These are phyloP conservation scores for Electrophaes corylata DNA, from an alignment of 2,888 invertebrate species.

Conservation along the genomic window DNA sequence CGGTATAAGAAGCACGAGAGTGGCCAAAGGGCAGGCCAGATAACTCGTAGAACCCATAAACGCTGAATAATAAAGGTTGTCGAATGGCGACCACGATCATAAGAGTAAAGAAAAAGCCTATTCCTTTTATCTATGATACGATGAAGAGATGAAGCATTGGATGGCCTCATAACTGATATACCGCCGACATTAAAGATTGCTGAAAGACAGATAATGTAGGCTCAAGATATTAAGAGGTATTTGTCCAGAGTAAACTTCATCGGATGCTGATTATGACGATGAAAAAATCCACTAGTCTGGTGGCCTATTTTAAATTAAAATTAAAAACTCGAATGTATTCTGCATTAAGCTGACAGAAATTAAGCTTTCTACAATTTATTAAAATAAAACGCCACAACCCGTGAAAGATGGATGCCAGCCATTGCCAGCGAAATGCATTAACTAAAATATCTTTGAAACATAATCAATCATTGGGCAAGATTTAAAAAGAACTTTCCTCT, in stretches of 20 bases:
- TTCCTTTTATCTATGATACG: too few species aligned
- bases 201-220: too few species aligned
- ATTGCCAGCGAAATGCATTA: slow-evolving; percentile 34
- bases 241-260: not conserved
- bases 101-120: too few species aligned
- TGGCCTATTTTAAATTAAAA: slow-evolving; percentile 1
- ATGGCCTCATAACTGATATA: too few species aligned
- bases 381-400: slow-evolving; percentile 24
- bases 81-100: too few species aligned
- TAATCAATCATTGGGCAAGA: slow-evolving; percentile 39
- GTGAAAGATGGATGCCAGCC: slow-evolving; percentile 34
- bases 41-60: too few species aligned
- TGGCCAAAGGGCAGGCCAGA: too few species aligned
- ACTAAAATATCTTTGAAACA: slow-evolving; percentile 33
- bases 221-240: too few species aligned
- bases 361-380: slow-evolving; percentile 16
- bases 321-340: slow-evolving; percentile 1
- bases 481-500: slow-evolving; percentile 54
- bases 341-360: slow-evolving; percentile 15
- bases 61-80: too few species aligned
- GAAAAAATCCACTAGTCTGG: not conserved
- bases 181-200: too few species aligned
- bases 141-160: too few species aligned
- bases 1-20: too few species aligned
- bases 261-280: not conserved